phyloP scores from a whole-genome alignment of 1,140 invertebrate species.

The Achatina immaculata region DNA sequence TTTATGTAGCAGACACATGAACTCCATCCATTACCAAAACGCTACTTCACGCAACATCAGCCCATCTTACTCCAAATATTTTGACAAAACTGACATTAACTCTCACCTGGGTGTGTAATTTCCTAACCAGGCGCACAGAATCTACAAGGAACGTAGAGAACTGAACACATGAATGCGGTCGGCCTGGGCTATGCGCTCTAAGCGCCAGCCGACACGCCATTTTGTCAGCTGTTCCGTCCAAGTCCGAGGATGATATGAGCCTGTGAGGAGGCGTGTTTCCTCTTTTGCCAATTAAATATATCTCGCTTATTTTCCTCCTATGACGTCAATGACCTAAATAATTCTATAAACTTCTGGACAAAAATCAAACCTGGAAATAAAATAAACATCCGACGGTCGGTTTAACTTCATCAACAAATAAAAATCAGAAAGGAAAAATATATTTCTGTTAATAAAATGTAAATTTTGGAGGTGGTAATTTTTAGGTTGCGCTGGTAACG shows the following conservation, averaged over 20 bases:
- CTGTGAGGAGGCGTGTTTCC: conserved; percentile 2
- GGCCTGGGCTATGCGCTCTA: conserved; percentile 10
- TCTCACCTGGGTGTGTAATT: conserved; percentile 40
- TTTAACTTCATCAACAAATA: too few species aligned
- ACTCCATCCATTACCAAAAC: too few species aligned
- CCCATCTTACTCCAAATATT: too few species aligned
- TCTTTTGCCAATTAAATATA: neutral
- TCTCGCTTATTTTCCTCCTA: neutral
- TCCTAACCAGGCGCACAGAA: neutral
- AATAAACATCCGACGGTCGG: too few species aligned
- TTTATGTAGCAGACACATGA: too few species aligned
- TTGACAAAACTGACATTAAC: neutral
- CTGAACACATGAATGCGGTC: neutral
- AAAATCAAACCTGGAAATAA: too few species aligned
- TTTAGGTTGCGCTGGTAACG: too few species aligned
- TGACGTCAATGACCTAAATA: conserved; percentile 14
- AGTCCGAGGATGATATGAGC: neutral
- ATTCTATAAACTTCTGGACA: too few species aligned
- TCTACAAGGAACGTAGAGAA: neutral
- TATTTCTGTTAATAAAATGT: too few species aligned
- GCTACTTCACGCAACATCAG: too few species aligned
- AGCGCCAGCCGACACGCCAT: conserved; percentile 42
- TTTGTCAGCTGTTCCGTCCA: conserved; percentile 44
- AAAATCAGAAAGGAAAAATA: too few species aligned
- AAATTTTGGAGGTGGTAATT: too few species aligned